Percentiles rank a stretch among this genome's conserved stretches.
phyloP scores from a whole-genome alignment of 2,888 invertebrate species.

The Caenorhabditis macrosperma region DNA sequence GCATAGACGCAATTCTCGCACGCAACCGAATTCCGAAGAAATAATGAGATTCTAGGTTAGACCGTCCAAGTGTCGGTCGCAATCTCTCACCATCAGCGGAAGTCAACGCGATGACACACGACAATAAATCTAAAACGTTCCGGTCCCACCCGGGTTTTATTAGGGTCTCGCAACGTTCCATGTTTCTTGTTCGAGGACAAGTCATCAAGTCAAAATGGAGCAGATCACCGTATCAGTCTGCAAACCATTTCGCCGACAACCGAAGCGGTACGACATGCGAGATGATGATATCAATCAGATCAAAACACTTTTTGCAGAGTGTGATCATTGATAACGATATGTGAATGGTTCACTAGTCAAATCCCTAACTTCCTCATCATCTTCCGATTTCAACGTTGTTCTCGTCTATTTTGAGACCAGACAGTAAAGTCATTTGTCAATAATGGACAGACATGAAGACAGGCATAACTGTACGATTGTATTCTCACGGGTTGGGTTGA shows the following conservation, averaged over 20 bases:
- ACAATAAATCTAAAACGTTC: conserved; percentile 39
- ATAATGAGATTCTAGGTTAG: conserved; percentile 55
- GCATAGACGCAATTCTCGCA: conserved; percentile 1
- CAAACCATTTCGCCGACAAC: conserved; percentile 23
- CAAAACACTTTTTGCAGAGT: conserved; percentile 49
- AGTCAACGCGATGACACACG: background rate
- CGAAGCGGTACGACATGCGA: background rate
- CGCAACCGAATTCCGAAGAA: conserved; percentile 23
- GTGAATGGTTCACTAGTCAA: background rate
- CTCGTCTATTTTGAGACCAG: background rate
- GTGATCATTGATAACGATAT: conserved; percentile 35
- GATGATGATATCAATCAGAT: conserved; percentile 42
- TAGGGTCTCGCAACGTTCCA: background rate
- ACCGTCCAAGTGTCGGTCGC: conserved; percentile 10
- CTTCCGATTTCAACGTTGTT: background rate
- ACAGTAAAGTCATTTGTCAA: conserved; percentile 3
- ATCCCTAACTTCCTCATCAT: conserved; percentile 1
- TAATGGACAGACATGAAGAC: background rate
- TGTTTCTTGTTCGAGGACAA: background rate
- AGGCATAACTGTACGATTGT: conserved; percentile 2
- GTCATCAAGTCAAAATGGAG: conserved; percentile 3
- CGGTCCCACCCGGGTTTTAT: background rate
- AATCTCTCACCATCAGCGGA: conserved; percentile 13
- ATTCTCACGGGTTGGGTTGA: background rate
- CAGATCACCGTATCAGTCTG: conserved; percentile 22